Percentiles rank a stretch among this genome's conserved stretches.
phyloP scores from a whole-genome alignment of 2,797 vertebrate genomes.

The Galaxias olidus region DNA sequence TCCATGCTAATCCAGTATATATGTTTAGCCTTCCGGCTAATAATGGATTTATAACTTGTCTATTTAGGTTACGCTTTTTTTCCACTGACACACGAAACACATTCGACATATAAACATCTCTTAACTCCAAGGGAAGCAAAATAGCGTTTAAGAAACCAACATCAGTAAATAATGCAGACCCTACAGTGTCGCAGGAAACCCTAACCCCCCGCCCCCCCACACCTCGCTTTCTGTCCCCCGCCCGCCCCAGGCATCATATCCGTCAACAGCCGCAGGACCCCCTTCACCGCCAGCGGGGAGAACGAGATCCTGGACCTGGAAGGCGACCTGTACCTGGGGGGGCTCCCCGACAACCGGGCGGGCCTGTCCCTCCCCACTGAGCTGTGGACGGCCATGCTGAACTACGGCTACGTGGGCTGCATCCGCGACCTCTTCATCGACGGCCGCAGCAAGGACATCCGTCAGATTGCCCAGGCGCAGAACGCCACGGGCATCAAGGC shows the following conservation, averaged over 20 bases:
- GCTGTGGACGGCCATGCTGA: constrained; percentile 97
- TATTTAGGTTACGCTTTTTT: no score
- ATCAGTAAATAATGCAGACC: neutral
- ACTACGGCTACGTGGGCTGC: constrained; percentile 96
- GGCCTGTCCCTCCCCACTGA: constrained; percentile 93
- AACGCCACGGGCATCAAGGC: constrained; percentile 88
- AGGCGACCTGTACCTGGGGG: constrained; percentile 94
- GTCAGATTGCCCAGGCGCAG: constrained; percentile 90
- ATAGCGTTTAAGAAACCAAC: no score
- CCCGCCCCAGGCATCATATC: constrained; percentile 87
- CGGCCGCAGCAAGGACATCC: constrained; percentile 94
- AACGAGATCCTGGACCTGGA: constrained; percentile 97
- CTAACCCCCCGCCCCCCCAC: neutral
- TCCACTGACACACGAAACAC: no score
- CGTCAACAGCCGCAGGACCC: constrained; percentile 92
- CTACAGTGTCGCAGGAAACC: constrained; percentile 1
- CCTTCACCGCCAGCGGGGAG: constrained; percentile 93
- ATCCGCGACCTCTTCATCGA: constrained; percentile 96
- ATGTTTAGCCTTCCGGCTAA: no score
- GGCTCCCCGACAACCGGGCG: constrained; percentile 87
- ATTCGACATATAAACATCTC: no score
- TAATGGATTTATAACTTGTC: no score
- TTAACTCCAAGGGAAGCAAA: no score
- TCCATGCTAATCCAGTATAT: no score
- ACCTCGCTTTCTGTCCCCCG: constrained; percentile 10